These are phyloP conservation scores for Agonopterix heracliana DNA, from an alignment of 2,888 invertebrate genomes.

Conservation along the genomic window DNA sequence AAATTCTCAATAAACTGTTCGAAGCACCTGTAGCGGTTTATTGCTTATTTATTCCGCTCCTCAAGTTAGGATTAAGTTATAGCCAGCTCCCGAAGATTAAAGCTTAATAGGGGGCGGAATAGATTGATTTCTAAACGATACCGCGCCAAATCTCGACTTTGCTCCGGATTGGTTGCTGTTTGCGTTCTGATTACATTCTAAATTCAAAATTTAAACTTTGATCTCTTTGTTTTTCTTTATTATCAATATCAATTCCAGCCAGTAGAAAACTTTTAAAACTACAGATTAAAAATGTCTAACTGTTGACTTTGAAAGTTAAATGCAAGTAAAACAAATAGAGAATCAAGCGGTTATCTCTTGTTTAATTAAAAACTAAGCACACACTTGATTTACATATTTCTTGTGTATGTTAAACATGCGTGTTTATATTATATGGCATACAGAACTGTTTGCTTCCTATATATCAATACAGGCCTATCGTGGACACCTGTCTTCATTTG, in stretches of 20 bases:
- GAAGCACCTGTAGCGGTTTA: constrained; percentile 69
- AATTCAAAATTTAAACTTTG: constrained; percentile 5
- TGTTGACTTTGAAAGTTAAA: constrained; percentile 46
- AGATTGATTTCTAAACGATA: constrained; percentile 70
- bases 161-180: constrained; percentile 37
- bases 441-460: constrained; percentile 42
- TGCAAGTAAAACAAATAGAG: constrained; percentile 61
- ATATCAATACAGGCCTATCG: constrained; percentile 61
- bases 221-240: constrained; percentile 3
- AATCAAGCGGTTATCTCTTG: constrained; percentile 58
- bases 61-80: constrained; percentile 73
- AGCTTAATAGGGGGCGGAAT: constrained; percentile 66
- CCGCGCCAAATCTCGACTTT: constrained; percentile 51
- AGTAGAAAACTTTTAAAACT: neutral
- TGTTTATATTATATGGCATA: constrained; percentile 32
- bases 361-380: constrained; percentile 64
- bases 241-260: neutral
- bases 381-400: constrained; percentile 65
- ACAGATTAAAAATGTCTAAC: neutral
- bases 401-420: constrained; percentile 34
- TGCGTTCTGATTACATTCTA: constrained; percentile 31
- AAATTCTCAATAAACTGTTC: constrained; percentile 47
- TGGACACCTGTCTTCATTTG: constrained; percentile 72
- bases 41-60: constrained; percentile 71
- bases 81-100: constrained; percentile 71